These are phyloP conservation scores for Rachycentron canadum DNA, from an alignment of 2,797 vertebrate species.

Conservation along the genomic window DNA sequence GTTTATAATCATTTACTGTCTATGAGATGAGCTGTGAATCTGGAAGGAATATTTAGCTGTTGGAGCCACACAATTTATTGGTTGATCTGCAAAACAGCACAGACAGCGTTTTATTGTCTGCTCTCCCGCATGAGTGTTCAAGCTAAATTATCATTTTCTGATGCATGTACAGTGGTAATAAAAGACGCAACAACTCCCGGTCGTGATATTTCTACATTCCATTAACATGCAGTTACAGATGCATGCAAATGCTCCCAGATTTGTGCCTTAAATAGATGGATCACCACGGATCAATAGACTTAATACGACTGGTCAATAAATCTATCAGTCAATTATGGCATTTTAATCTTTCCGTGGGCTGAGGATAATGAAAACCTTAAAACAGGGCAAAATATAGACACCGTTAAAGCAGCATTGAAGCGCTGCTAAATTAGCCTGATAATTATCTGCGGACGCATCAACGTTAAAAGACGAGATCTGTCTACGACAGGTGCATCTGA, in stretches of 20 bases:
- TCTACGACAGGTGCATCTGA: conserved; percentile 39
- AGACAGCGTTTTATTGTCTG: conserved; percentile 76
- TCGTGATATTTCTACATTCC: conserved; percentile 61
- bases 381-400: conserved; percentile 11
- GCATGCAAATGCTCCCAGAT: conserved; percentile 60
- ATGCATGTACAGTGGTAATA: conserved; percentile 71
- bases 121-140: conserved; percentile 73
- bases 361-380: conserved; percentile 27
- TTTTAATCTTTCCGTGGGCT: conserved; percentile 49
- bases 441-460: conserved; percentile 7
- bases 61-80: conserved; percentile 73
- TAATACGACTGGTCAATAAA: conserved; percentile 73
- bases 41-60: conserved; percentile 69
- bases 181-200: conserved; percentile 69
- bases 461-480: background rate
- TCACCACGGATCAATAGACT: conserved; percentile 74
- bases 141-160: conserved; percentile 76
- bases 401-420: conserved; percentile 15
- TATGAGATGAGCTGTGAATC: conserved; percentile 71
- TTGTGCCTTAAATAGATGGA: conserved; percentile 65
- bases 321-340: conserved; percentile 68
- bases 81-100: conserved; percentile 72
- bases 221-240: conserved; percentile 74
- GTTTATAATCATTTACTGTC: conserved; percentile 75
- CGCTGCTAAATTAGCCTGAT: conserved; percentile 27